phyloP scores from a whole-genome alignment of 2,113 vertebrate genomes.

The Falco punctatus region DNA sequence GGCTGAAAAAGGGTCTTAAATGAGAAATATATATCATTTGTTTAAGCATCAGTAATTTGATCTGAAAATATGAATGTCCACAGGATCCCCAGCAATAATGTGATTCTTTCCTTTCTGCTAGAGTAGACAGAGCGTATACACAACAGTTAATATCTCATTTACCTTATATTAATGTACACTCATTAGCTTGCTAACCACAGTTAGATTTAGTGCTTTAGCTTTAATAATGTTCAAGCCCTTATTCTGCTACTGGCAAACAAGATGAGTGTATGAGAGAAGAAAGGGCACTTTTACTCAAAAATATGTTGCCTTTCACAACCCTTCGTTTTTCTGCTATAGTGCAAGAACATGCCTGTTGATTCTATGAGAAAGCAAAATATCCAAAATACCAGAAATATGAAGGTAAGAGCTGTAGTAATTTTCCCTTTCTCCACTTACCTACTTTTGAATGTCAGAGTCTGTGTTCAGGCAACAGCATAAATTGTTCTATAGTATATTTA shows the following conservation, averaged over 20 bases:
- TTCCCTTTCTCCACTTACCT: not conserved
- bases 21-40: not conserved
- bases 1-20: not conserved
- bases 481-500: not conserved
- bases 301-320: not conserved
- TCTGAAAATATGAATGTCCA: not conserved
- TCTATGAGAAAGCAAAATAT: not conserved
- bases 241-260: not conserved
- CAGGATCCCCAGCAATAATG: not conserved
- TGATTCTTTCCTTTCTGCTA: not conserved
- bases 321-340: not conserved
- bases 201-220: not conserved
- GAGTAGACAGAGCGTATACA: not conserved
- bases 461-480: not conserved
- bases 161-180: not conserved
- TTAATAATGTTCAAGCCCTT: not conserved
- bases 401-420: not conserved
- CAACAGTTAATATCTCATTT: not conserved
- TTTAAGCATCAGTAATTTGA: not conserved
- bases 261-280: not conserved
- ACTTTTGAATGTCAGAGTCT: slow-evolving; percentile 4
- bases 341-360: not conserved
- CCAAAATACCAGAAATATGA: not conserved
- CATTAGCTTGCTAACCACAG: not conserved
- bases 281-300: not conserved